Conservation (phyloP, 2,797 vertebrate species). For the Hapalemur alaotrensis region DNA sequence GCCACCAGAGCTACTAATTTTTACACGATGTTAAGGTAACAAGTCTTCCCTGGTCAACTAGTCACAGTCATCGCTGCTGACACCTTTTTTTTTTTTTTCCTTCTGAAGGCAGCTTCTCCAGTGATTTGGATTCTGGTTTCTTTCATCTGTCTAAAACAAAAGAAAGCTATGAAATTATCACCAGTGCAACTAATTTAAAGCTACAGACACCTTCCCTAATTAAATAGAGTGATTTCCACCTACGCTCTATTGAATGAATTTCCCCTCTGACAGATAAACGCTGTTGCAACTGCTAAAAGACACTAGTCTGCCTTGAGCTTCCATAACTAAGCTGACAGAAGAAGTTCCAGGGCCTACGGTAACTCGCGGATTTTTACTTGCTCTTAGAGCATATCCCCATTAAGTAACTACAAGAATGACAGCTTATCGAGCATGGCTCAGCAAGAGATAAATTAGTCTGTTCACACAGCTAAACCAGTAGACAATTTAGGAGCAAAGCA, state of each 20-base stretch:
- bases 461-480: conserved; percentile 60
- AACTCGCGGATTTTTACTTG: conserved; percentile 76
- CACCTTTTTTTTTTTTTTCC: too few species aligned
- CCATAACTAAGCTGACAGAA: conserved; percentile 56
- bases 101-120: conserved; percentile 8
- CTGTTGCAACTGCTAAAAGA: background rate
- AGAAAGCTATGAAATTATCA: conserved; percentile 10
- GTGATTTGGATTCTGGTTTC: conserved; percentile 1
- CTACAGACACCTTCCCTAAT: conserved; percentile 36
- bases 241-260: background rate
- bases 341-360: conserved; percentile 58
- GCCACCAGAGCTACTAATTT: background rate
- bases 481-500: conserved; percentile 66
- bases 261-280: conserved; percentile 39
- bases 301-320: background rate
- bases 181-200: conserved; percentile 16
- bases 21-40: fast-evolving
- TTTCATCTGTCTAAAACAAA: conserved; percentile 50
- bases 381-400: conserved; percentile 67
- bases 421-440: conserved; percentile 57
- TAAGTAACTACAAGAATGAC: conserved; percentile 70
- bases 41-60: background rate
- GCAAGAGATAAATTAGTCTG: conserved; percentile 56
- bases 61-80: background rate
- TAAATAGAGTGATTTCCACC: conserved; percentile 10